Conservation (phyloP, 2,797 vertebrate species). For the Mus spretus region DNA sequence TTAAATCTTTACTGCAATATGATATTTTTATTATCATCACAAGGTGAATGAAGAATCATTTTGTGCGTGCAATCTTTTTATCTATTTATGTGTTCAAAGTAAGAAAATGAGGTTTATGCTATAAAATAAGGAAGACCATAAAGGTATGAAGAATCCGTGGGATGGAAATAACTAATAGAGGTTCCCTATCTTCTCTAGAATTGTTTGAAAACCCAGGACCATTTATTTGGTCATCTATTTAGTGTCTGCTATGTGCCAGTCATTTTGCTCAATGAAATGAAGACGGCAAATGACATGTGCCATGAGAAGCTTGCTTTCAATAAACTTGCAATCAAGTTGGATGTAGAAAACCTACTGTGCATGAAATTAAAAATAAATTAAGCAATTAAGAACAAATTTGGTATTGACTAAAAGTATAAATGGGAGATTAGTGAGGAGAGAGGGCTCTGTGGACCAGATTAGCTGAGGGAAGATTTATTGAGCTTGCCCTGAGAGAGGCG, state of each 20-base stretch:
- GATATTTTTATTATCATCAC: constrained; percentile 18
- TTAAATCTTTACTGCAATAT: constrained; percentile 49
- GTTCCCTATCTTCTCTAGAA: not conserved
- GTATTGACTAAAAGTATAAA: constrained; percentile 60
- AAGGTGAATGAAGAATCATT: not conserved
- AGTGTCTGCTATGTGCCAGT: not conserved
- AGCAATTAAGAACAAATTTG: constrained; percentile 64
- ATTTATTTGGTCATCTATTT: constrained; percentile 30
- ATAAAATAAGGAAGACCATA: not conserved
- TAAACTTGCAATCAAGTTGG: constrained; percentile 45
- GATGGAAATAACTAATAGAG: not conserved
- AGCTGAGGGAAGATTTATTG: not conserved
- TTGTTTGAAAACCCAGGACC: not conserved
- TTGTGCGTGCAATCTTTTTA: not conserved
- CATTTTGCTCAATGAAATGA: constrained; percentile 48
- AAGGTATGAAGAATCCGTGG: not conserved
- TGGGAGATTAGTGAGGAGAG: constrained; percentile 4
- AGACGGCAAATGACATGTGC: constrained; percentile 16
- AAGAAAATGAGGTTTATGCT: constrained; percentile 28
- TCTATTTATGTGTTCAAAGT: constrained; percentile 50
- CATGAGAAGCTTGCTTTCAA: constrained; percentile 55
- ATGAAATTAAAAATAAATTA: constrained; percentile 75
- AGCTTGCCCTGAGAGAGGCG: not conserved
- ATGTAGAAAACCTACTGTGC: constrained; percentile 65
- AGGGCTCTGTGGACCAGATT: not conserved